Evolutionary conservation across 92 coral and sea anemone species (phyloP), one percentile per base, ranked within the genome.

Genomic region (Palythoa heliodiscus): DNA sequence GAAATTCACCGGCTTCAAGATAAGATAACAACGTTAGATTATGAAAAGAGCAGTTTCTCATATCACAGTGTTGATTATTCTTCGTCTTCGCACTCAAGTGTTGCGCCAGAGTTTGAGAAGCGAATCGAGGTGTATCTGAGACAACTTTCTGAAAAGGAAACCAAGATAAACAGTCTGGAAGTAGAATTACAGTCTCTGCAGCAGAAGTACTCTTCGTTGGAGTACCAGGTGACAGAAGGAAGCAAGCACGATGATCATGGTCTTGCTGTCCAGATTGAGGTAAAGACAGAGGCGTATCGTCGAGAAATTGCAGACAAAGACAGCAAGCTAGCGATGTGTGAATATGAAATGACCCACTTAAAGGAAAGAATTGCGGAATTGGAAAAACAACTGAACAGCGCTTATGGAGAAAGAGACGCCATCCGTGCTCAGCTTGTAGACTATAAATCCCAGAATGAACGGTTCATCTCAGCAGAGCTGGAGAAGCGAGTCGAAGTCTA

Each of bases 241-340:
- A 60, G 70, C 8, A 78, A 78, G 10, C 83, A 72, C 39, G 19
- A 39, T 57, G 83, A 78, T n/a, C 73, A 63, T 47, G 90, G 76
- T 3, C 52, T 87, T 48, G 70, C 78, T n/a, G 17, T 87, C 12
- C 82, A 87, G 76, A 38, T 87, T 38, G 89, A 87, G 15, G 82
- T 43, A 13, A 75, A 87, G 64, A 71, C 86, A 8, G 89, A 71
- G 25, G 73, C 73, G 39, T 80, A 80, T 68, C 80, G 86, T 52
- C 61, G 69, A 73, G 86, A 87, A 71, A 71, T 87, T 13, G 86
- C 75, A 10, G 90, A 87, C 55, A 87, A 87, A 43, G 90, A 87
- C 83, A 78, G 83, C 71, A 78, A 78, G 54, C 54, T 78, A 19
- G 67, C 71, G 1, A 78, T 78, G 83, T 78, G 58, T 23, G 83